These are phyloP conservation scores for Aviceda subcristata DNA, from an alignment of 2,113 vertebrate species.

Conservation along the genomic window DNA sequence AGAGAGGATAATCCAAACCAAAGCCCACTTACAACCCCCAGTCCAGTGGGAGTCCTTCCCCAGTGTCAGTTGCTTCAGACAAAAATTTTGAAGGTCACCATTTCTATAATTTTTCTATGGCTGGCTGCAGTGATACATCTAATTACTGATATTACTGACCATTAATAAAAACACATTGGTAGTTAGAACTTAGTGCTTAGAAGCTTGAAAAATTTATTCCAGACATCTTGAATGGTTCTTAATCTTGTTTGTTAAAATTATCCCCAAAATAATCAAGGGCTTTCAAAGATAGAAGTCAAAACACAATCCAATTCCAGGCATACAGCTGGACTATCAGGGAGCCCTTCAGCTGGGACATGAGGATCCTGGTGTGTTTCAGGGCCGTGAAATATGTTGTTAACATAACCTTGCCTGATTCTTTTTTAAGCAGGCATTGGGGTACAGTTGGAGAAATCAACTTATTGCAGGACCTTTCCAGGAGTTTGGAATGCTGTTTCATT, in stretches of 20 bases:
- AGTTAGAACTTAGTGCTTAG: background rate
- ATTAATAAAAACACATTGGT: background rate
- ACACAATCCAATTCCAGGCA: background rate
- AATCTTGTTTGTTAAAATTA: background rate
- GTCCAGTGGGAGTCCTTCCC: background rate
- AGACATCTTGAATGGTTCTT: background rate
- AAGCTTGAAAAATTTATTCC: background rate
- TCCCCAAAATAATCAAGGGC: background rate
- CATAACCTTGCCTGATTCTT: background rate
- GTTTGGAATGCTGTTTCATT: background rate
- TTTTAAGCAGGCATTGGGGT: background rate
- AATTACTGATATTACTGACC: background rate
- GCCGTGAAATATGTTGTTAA: background rate
- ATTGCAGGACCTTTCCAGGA: background rate
- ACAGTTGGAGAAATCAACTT: background rate
- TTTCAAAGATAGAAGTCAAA: background rate
- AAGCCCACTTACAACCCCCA: background rate
- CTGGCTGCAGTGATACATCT: background rate
- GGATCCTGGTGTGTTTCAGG: background rate
- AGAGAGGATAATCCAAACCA: background rate
- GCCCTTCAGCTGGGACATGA: background rate
- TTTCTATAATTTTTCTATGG: background rate
- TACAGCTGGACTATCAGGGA: background rate
- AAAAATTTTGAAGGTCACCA: background rate
- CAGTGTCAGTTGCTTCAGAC: background rate